phyloP scores from a whole-genome alignment of 37 sponge, comb jelly and placozoan genomes.

The Eunapius fragilis region DNA sequence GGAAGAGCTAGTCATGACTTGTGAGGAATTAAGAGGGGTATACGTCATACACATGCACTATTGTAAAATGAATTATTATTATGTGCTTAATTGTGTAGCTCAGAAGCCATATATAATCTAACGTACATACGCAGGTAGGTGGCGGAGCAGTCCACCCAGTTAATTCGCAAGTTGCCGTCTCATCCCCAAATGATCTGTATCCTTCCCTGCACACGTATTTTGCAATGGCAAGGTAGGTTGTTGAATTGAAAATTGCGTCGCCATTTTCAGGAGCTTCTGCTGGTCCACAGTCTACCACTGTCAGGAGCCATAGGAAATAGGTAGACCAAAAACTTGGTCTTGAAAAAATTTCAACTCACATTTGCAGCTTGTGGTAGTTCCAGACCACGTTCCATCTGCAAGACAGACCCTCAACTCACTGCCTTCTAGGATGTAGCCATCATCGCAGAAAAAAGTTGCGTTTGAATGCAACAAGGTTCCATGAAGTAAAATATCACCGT shows the following conservation, averaged over 20 bases:
- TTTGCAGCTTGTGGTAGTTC: slow-evolving; percentile 37
- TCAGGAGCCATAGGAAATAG: neutral
- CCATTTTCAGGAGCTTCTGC: slow-evolving; percentile 31
- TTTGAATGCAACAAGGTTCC: slow-evolving; percentile 21
- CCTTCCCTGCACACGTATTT: slow-evolving; percentile 32
- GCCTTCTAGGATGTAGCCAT: slow-evolving; percentile 49
- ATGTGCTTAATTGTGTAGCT: too few relatives aligned
- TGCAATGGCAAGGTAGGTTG: slow-evolving; percentile 17
- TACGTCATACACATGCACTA: too few relatives aligned
- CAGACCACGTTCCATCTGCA: slow-evolving; percentile 66
- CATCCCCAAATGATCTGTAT: slow-evolving; percentile 8
- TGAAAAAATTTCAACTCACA: slow-evolving; percentile 15
- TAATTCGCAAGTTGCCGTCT: neutral
- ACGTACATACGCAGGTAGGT: neutral
- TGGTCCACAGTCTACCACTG: slow-evolving; percentile 30
- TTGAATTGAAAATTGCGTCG: neutral
- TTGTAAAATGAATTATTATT: too few relatives aligned
- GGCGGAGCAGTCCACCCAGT: neutral
- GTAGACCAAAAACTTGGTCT: too few relatives aligned
- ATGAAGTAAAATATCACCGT: slow-evolving; percentile 20
- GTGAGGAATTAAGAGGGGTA: too few relatives aligned
- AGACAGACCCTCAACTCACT: slow-evolving; percentile 33
- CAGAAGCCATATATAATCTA: too few relatives aligned
- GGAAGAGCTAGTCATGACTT: too few relatives aligned
- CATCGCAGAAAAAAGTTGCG: slow-evolving; percentile 47